phyloP scores from a whole-genome alignment of 1,140 invertebrate species.

The Linepithema humile region DNA sequence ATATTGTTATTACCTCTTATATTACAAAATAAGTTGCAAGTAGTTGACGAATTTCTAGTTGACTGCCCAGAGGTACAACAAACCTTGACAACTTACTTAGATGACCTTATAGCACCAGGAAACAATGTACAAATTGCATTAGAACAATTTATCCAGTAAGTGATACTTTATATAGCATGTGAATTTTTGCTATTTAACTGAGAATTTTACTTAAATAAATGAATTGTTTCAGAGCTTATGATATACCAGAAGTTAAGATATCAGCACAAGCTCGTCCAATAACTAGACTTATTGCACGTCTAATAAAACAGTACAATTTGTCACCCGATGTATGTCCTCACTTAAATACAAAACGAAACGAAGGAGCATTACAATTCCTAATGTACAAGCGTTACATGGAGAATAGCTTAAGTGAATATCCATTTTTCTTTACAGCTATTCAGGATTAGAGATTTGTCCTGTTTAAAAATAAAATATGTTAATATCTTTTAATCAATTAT shows the following conservation, averaged over 20 bases:
- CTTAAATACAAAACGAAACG: constrained; percentile 86
- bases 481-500: constrained; percentile 42
- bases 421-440: constrained; percentile 3
- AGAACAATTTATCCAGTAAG: constrained; percentile 81
- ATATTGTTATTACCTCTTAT: constrained; percentile 89
- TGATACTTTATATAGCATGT: constrained; percentile 8
- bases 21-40: constrained; percentile 89
- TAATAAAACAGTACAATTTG: constrained; percentile 87
- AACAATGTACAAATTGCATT: constrained; percentile 79
- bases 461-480: constrained; percentile 3
- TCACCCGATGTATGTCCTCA: constrained; percentile 87
- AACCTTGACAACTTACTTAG: constrained; percentile 86
- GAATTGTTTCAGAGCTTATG: constrained; percentile 80
- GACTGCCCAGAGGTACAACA: constrained; percentile 86
- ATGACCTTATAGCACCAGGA: constrained; percentile 84
- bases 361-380: constrained; percentile 88
- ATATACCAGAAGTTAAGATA: constrained; percentile 86
- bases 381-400: constrained; percentile 87
- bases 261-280: constrained; percentile 86
- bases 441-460: background rate
- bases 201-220: background rate
- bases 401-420: constrained; percentile 84
- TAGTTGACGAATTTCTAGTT: constrained; percentile 88
- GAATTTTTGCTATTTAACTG: background rate
- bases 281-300: constrained; percentile 86